Evolutionary conservation across 2,113 vertebrate genomes (phyloP).

Genomic region (Tonatia bakeri): DNA sequence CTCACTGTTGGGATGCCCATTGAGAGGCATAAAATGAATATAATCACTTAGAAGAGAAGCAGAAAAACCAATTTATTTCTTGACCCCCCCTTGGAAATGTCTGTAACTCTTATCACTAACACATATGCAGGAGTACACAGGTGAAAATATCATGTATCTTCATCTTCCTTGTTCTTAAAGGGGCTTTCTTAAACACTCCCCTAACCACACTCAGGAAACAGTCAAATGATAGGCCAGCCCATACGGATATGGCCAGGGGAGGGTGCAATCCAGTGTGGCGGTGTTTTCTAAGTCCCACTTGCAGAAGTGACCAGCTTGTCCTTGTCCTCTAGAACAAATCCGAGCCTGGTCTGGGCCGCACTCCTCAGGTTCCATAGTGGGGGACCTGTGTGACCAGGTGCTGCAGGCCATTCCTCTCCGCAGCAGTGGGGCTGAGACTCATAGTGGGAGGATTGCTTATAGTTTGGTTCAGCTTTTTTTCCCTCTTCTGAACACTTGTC

Average conservation of each 20-base stretch:
- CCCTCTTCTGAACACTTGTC: background rate
- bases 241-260: background rate
- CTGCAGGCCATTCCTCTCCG: background rate
- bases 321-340: background rate
- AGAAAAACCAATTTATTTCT: slow-evolving; percentile 54
- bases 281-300: background rate
- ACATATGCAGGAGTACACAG: background rate
- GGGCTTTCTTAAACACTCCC: background rate
- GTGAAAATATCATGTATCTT: background rate
- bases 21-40: slow-evolving; percentile 11
- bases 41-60: background rate
- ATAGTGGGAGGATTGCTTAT: background rate
- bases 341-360: background rate
- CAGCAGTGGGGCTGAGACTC: background rate
- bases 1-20: background rate
- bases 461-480: background rate
- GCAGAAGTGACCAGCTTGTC: background rate
- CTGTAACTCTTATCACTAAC: slow-evolving; percentile 6
- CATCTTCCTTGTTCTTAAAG: background rate
- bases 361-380: background rate
- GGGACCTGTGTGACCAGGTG: background rate
- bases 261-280: background rate
- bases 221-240: background rate
- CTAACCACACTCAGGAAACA: background rate
- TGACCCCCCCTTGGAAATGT: background rate